Conservation (phyloP, 1,140 invertebrate species). For the Nasonia longicornis region DNA sequence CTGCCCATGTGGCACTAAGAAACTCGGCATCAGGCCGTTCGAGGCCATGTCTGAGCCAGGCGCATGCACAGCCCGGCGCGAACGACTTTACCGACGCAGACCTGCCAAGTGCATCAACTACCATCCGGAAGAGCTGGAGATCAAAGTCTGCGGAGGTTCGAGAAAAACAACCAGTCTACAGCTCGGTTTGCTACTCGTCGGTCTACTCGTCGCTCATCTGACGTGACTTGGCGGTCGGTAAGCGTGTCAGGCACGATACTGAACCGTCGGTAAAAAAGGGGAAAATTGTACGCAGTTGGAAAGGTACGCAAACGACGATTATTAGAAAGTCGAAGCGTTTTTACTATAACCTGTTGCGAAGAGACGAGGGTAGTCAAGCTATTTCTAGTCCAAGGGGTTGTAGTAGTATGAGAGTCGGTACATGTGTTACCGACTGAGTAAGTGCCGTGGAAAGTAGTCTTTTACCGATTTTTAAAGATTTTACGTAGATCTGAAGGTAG, state of each 20-base stretch:
- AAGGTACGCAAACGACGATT: neutral
- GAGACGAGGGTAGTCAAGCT: neutral
- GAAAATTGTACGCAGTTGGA: constrained; percentile 30
- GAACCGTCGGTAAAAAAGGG: neutral
- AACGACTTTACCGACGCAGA: constrained; percentile 75
- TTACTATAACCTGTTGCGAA: neutral
- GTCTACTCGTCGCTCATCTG: constrained; percentile 48
- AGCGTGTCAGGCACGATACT: neutral
- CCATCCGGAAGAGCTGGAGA: constrained; percentile 86
- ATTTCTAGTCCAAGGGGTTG: neutral
- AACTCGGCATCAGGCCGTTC: constrained; percentile 82
- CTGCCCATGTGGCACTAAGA: constrained; percentile 89
- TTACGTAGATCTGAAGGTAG: neutral
- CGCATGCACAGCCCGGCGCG: constrained; percentile 70
- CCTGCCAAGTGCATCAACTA: constrained; percentile 88
- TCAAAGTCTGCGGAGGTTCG: constrained; percentile 74
- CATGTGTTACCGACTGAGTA: constrained; percentile 16
- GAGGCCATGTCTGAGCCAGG: constrained; percentile 71
- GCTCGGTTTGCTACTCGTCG: constrained; percentile 48
- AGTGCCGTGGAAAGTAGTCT: constrained; percentile 8
- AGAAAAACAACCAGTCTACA: constrained; percentile 33
- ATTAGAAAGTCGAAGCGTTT: neutral
- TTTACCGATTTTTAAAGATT: constrained; percentile 13
- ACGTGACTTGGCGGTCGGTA: constrained; percentile 56
- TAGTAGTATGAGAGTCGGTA: neutral